Evolutionary conservation across 2,888 invertebrate species (phyloP).

Genomic region (Leptothorax acervorum): DNA sequence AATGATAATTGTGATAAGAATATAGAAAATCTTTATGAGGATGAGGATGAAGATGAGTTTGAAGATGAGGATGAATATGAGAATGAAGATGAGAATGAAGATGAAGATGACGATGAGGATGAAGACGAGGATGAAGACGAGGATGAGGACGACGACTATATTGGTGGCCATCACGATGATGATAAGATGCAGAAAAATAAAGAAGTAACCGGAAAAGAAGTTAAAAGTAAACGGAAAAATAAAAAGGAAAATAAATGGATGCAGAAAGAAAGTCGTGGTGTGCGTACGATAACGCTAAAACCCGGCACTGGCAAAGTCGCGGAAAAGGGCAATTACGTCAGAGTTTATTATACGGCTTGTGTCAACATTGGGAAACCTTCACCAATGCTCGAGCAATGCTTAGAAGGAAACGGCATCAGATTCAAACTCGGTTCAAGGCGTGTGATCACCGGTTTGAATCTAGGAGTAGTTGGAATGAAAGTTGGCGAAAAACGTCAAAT

Average conservation of each 20-base stretch:
- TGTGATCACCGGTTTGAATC: constrained; percentile 97
- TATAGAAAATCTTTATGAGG: too few species aligned
- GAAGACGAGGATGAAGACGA: constrained; percentile 20
- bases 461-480: constrained; percentile 96
- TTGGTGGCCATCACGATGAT: too few species aligned
- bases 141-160: too few species aligned
- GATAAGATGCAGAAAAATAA: too few species aligned
- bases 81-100: too few species aligned
- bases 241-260: constrained; percentile 59
- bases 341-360: constrained; percentile 95
- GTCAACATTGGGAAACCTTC: constrained; percentile 88
- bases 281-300: too few species aligned
- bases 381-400: constrained; percentile 90
- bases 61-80: too few species aligned
- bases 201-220: constrained; percentile 77
- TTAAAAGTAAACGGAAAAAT: constrained; percentile 69
- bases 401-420: constrained; percentile 93
- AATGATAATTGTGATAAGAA: too few species aligned
- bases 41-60: too few species aligned
- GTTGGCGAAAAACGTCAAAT: constrained; percentile 96
- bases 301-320: constrained; percentile 91
- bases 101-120: constrained; percentile 41
- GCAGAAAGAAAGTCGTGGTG: too few species aligned
- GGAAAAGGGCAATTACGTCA: constrained; percentile 91
- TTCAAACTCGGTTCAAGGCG: constrained; percentile 92